Base-by-base conservation (phyloP, 2,888 invertebrate genomes). In the Heliconius erato region DNA sequence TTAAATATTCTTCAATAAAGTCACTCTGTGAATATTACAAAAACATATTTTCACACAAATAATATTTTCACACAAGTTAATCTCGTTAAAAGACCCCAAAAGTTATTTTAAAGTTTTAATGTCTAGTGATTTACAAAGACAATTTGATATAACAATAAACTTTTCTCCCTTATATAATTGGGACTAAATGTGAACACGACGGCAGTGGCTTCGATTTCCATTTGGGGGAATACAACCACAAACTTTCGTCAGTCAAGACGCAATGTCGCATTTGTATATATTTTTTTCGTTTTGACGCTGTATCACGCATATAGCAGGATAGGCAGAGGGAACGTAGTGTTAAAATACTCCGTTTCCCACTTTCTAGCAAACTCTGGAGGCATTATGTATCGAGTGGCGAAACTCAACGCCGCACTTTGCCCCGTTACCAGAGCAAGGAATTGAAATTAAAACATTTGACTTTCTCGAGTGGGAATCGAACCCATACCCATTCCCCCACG, bases 41-140 rank as follows among this genome's bases (percentile, higher is more conserved):
- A 26, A 71, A 26, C 0, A 71, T 71, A n/a, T n/a, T n/a, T n/a
- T n/a, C n/a, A n/a, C n/a, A n/a, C n/a, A n/a, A n/a, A n/a, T n/a
- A 71, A 40, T 68, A 71, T 71, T n/a, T 71, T 0, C 7, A 71
- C 16, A 12, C 23, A 26, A 71, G 2, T 14, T 23, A 71, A 71
- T n/a, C 44, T 44, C 12, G 26, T 44, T 71, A n/a, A 71, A 44
- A 44, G 7, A 6, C 44, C 71, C 71, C n/a, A 19, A 40, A n/a
- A 71, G 44, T 28, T 40, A 14, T 35, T 69, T 69, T 14, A 40
- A 71, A 35, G 3, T 16, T 59, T 32, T n/a, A 76, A 35, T 59
- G 59, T 76, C 74, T 76, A 63, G 74, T n/a, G 74, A n/a, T 63
- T 76, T 76, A 32, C 23, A 74, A 74, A 54, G 23, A 74, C 28